phyloP scores from a whole-genome alignment of 2,113 vertebrate species.

The Camelus bactrianus region DNA sequence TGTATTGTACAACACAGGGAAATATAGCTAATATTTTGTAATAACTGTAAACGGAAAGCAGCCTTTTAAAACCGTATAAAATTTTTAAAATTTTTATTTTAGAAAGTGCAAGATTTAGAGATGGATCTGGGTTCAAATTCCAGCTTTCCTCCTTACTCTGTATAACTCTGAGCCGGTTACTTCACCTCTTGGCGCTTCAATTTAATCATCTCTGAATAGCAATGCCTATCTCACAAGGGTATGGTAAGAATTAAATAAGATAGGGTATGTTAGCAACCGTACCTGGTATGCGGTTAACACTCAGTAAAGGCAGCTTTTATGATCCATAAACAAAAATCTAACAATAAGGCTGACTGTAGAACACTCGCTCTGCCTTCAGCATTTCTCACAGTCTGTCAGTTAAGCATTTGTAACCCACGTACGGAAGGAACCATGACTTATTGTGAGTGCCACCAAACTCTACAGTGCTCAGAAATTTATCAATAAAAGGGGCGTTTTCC shows the following conservation, averaged over 20 bases:
- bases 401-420: neutral
- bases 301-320: neutral
- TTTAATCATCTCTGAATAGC: neutral
- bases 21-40: neutral
- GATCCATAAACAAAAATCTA: neutral
- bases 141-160: neutral
- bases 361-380: neutral
- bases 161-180: neutral
- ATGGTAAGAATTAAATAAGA: neutral
- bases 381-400: neutral
- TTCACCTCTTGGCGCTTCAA: neutral
- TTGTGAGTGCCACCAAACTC: neutral
- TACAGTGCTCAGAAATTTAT: neutral
- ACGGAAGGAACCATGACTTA: neutral
- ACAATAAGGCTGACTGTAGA: neutral
- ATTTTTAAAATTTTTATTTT: no score
- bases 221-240: neutral
- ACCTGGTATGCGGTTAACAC: neutral
- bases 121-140: neutral
- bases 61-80: no score
- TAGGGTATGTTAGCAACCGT: neutral
- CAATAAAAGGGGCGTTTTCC: slow-evolving; percentile 25
- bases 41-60: neutral
- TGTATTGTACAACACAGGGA: neutral
- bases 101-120: neutral